phyloP scores from a whole-genome alignment of 1,140 invertebrate genomes.

The Temnothorax nylanderi region DNA sequence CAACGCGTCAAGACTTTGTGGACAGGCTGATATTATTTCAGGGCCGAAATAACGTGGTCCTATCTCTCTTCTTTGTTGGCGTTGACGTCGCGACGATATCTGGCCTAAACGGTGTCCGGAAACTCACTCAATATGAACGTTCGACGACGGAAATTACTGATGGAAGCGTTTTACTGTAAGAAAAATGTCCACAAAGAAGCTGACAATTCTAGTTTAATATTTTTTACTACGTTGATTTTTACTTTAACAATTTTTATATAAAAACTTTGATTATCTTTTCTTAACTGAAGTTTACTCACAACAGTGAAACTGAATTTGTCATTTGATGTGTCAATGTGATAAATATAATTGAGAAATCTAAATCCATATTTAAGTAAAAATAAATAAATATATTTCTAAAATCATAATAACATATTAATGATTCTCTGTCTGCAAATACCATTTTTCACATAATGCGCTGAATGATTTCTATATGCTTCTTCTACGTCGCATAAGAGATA shows the following conservation, averaged over 20 bases:
- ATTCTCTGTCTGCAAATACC: not conserved
- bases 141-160: not conserved
- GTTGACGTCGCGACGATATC: conserved; percentile 7
- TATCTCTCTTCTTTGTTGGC: conserved; percentile 25
- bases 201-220: not conserved
- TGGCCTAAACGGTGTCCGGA: conserved; percentile 9
- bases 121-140: not conserved
- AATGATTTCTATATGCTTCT: not conserved
- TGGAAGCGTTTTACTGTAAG: not conserved
- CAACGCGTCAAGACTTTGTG: conserved; percentile 67
- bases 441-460: not conserved
- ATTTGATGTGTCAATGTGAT: not conserved
- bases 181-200: not conserved
- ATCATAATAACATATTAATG: not conserved
- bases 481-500: not conserved
- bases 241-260: not conserved
- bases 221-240: not conserved
- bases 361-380: not conserved
- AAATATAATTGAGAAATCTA: not conserved
- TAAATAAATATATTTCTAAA: not conserved
- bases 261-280: not conserved
- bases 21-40: conserved; percentile 71
- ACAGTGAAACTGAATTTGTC: not conserved
- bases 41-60: conserved; percentile 44
- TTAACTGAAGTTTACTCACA: not conserved